Conservation (phyloP, 2,113 vertebrate species). For the Lamprologus tigripictilis region DNA sequence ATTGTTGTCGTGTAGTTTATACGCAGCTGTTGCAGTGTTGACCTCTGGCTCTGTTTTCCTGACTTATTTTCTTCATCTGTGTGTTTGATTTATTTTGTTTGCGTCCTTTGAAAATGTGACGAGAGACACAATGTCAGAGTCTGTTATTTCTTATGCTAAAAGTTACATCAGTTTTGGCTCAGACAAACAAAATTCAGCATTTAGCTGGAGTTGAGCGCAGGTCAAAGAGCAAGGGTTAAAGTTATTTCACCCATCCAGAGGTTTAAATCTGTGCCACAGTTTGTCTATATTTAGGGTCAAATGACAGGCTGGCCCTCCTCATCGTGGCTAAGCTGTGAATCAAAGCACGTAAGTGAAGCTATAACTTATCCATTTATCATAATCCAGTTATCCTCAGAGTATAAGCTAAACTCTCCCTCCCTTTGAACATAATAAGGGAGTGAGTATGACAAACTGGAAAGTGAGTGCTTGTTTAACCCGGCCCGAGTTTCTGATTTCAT, state of each 20-base stretch:
- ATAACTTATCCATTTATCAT: constrained; percentile 43
- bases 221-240: constrained; percentile 35
- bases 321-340: constrained; percentile 2
- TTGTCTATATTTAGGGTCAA: constrained; percentile 48
- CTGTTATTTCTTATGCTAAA: constrained; percentile 49
- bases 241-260: constrained; percentile 6
- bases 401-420: constrained; percentile 18
- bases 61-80: constrained; percentile 11
- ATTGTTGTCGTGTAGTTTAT: not conserved
- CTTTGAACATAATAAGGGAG: not conserved
- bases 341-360: constrained; percentile 19
- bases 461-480: constrained; percentile 23
- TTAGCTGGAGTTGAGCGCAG: constrained; percentile 15
- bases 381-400: constrained; percentile 37
- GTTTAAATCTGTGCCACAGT: constrained; percentile 19
- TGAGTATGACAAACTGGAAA: constrained; percentile 28
- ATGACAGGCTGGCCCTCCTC: constrained; percentile 3
- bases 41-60: not conserved
- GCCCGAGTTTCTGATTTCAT: constrained; percentile 45
- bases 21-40: not conserved
- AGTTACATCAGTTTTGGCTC: constrained; percentile 6
- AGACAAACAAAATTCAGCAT: not conserved
- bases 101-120: constrained; percentile 17
- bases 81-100: not conserved
- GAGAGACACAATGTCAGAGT: not conserved